Percentiles rank a stretch among this genome's conserved stretches.
Evolutionary conservation across 2,888 invertebrate genomes (phyloP).

Genomic region (Athalia rosae): DNA sequence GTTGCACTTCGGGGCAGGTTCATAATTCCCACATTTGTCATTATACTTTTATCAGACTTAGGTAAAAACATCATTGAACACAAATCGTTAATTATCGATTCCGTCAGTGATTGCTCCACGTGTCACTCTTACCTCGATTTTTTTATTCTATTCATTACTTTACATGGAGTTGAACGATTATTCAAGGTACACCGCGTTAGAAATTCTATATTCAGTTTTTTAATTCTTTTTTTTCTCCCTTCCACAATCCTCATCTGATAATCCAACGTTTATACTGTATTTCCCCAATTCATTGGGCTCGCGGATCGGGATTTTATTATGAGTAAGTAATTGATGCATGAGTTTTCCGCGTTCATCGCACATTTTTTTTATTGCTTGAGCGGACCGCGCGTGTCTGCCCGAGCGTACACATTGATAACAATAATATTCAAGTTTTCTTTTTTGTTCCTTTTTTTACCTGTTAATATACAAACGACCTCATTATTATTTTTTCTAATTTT

Average conservation of each 20-base stretch:
- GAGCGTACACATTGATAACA: conserved; percentile 68
- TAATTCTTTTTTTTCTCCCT: no score
- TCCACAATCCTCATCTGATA: no score
- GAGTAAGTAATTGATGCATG: neutral
- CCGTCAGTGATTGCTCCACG: neutral
- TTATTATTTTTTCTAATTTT: conserved; percentile 51
- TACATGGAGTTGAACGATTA: neutral
- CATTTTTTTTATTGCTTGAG: conserved; percentile 64
- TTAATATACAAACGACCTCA: conserved; percentile 69
- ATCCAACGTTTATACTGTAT: neutral
- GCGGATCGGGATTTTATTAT: conserved; percentile 1
- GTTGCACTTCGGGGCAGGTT: no score
- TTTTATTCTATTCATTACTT: neutral
- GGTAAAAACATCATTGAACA: neutral
- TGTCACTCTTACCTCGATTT: neutral
- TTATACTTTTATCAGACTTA: no score
- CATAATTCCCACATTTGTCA: no score
- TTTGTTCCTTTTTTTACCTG: conserved; percentile 52
- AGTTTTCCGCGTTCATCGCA: conserved; percentile 18
- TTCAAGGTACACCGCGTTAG: neutral
- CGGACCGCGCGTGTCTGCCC: conserved; percentile 59
- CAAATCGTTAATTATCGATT: neutral
- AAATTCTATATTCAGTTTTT: neutral
- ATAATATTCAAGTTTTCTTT: conserved; percentile 55
- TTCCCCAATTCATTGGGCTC: neutral